Evolutionary conservation across 1,140 invertebrate species (phyloP), one percentile per base, ranked within the genome.

Genomic region (Papilio polytes): DNA sequence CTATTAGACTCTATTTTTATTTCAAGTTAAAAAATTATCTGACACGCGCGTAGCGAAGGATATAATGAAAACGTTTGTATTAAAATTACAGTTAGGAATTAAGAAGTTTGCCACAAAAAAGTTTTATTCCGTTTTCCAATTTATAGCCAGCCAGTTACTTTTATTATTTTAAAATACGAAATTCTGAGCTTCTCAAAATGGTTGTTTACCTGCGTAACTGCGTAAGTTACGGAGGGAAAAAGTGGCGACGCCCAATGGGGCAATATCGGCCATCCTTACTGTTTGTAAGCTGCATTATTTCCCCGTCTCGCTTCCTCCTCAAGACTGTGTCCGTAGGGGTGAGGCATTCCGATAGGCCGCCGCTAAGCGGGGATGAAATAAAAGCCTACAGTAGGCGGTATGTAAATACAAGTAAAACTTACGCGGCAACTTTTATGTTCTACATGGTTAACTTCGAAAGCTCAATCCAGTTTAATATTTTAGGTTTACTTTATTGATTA

Each of bases 311-410:
- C 80, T 92, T 84, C 18, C 81, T 81, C 90, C 81, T 86, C 82
- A 78, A 85, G 85, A 84, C 41, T n/a, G n/a, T 81, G n/a, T 22
- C 26, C 66, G 74, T 66, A 72, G 86, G 87, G 89, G 87, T 89
- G 89, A 84, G 84, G 85, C 85, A 80, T 74, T 80, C 80, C 85
- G 86, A 90, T 88, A 87, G 90, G 85, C 86, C 73, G 86, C 12
- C 80, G 13, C 51, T 73, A 82, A 76, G 86, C 83, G 86, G 86
- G 85, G 84, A 90, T 80, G 78, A 88, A 91, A 91, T 92, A 92
- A 91, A 85, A 86, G 90, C 92, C 91, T 93, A 93, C 83, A 81
- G 85, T 83, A 80, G 85, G 80, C 84, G 83, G 80, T 66, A 46
- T 72, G 66, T 80, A n/a, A n/a, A 53, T 41, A 74, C 79, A n/a